Conservation (phyloP, 2,888 invertebrate genomes). For the Pachliopta kotzebuea region DNA sequence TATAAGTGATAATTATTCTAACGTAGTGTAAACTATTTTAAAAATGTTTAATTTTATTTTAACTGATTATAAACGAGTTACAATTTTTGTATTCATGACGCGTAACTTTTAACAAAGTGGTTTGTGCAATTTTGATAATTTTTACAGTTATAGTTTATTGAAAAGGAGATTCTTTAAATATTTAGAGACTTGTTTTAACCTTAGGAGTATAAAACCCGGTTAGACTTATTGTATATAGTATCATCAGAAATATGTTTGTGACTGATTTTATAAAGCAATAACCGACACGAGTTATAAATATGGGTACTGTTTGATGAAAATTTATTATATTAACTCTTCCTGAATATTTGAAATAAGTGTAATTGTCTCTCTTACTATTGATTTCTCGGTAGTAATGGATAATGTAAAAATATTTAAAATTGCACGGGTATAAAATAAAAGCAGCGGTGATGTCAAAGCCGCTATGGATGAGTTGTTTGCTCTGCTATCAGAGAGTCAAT, state of each 20-base stretch:
- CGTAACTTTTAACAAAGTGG: no score
- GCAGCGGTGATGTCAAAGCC: slow-evolving; percentile 41
- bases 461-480: slow-evolving; percentile 41
- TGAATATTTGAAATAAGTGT: background rate
- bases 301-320: background rate
- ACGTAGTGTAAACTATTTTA: background rate
- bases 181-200: no score
- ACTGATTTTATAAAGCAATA: no score
- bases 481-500: slow-evolving; percentile 58
- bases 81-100: background rate
- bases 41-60: background rate
- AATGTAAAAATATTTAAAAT: background rate
- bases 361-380: no score
- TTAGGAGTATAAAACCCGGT: no score
- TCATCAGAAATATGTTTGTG: no score
- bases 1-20: background rate
- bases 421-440: slow-evolving; percentile 4
- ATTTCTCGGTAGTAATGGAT: background rate
- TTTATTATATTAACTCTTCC: background rate
- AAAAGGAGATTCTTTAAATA: no score
- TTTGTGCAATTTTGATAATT: no score
- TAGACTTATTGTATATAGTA: no score
- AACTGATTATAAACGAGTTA: background rate
- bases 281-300: no score
- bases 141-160: no score